Evolutionary conservation across 2,888 invertebrate genomes (phyloP).

Genomic region (Plemyria rubiginata): DNA sequence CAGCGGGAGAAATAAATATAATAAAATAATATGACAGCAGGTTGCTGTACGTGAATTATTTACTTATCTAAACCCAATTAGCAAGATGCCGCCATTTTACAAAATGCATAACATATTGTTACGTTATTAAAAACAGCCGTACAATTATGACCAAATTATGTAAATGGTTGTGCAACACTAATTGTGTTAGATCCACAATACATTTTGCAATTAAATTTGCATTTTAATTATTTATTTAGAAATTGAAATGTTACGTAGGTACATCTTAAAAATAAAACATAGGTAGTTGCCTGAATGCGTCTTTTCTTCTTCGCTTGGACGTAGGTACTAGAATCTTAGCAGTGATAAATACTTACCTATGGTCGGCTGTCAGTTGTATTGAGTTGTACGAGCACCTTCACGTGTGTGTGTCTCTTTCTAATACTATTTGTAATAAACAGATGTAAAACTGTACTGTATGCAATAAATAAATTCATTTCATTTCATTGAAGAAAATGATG

Average conservation of each 20-base stretch:
- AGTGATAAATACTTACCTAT: too few relatives aligned
- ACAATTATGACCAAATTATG: constrained; percentile 40
- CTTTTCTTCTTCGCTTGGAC: too few relatives aligned
- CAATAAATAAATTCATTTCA: too few relatives aligned
- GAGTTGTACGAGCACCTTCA: too few relatives aligned
- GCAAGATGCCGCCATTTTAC: constrained; percentile 24
- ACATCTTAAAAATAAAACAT: constrained; percentile 3
- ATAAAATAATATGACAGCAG: constrained; percentile 7
- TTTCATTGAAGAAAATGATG: too few relatives aligned
- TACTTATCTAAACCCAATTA: constrained; percentile 22
- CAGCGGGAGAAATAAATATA: not conserved
- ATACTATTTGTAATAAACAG: too few relatives aligned
- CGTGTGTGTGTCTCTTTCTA: too few relatives aligned
- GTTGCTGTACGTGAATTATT: constrained; percentile 11
- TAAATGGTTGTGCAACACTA: constrained; percentile 43
- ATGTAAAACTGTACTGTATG: too few relatives aligned
- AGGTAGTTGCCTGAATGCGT: not conserved
- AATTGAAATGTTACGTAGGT: constrained; percentile 8
- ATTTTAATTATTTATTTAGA: constrained; percentile 24
- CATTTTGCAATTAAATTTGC: constrained; percentile 31
- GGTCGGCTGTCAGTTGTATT: too few relatives aligned
- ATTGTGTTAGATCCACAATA: constrained; percentile 30
- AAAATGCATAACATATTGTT: constrained; percentile 39
- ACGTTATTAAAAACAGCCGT: constrained; percentile 36
- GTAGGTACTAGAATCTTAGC: too few relatives aligned